Conservation (phyloP, 2,888 invertebrate genomes). For the Drosophila greeni region DNA sequence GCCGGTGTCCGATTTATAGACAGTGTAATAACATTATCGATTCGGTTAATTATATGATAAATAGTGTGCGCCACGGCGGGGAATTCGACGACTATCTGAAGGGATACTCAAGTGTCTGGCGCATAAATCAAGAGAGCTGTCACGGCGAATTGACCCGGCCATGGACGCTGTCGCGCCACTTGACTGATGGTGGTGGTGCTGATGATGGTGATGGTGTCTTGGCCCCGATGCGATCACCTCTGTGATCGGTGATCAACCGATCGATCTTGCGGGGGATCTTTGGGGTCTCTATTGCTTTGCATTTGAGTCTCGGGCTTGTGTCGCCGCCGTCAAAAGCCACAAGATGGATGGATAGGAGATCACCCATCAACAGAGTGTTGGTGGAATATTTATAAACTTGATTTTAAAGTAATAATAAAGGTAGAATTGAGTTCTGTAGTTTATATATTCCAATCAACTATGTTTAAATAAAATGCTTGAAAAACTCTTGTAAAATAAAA, state of each 20-base stretch:
- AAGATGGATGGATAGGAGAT: constrained; percentile 61
- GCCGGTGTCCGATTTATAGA: constrained; percentile 53
- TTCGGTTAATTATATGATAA: constrained; percentile 61
- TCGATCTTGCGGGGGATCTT: constrained; percentile 35
- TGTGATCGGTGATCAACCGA: constrained; percentile 24
- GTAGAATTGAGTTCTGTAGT: too few species aligned
- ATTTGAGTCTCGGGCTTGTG: constrained; percentile 36
- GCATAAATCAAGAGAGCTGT: constrained; percentile 60
- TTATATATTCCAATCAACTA: not conserved
- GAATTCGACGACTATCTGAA: constrained; percentile 31
- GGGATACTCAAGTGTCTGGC: constrained; percentile 36
- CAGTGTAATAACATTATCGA: constrained; percentile 62
- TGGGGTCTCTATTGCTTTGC: constrained; percentile 35
- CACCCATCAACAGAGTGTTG: constrained; percentile 10
- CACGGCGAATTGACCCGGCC: constrained; percentile 59
- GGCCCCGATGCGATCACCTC: constrained; percentile 47
- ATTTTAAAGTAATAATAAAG: not conserved
- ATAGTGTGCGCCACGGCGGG: constrained; percentile 40
- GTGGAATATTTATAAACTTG: not conserved
- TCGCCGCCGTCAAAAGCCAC: constrained; percentile 54
- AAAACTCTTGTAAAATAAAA: not conserved
- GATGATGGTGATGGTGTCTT: constrained; percentile 45
- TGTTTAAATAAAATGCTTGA: not conserved
- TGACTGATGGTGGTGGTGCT: constrained; percentile 64
- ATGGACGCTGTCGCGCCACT: constrained; percentile 57